Conservation (phyloP, 37 sponge, comb jelly and placozoan genomes). For the Cliona cf. orientalis region DNA sequence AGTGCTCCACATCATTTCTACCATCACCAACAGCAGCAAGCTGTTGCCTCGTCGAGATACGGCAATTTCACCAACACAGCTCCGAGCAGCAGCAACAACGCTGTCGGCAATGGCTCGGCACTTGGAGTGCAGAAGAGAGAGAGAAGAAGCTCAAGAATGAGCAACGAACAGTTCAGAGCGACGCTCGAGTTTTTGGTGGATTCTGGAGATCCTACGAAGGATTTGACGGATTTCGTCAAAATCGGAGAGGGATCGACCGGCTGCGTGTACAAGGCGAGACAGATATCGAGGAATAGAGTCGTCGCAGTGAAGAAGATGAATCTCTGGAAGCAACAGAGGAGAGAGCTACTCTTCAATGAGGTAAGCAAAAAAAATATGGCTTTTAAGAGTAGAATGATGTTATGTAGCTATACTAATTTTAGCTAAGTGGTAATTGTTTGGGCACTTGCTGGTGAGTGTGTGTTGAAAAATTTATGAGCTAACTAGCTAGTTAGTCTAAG, state of each 20-base stretch:
- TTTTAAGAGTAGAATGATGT: too few relatives aligned
- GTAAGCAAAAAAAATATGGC: slow-evolving; percentile 36
- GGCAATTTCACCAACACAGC: not conserved
- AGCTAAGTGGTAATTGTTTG: not conserved
- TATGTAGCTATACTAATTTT: not conserved
- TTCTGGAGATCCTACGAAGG: slow-evolving; percentile 38
- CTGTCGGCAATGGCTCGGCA: too few relatives aligned
- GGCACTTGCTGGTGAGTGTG: not conserved
- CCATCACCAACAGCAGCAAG: not conserved
- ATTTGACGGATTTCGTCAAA: slow-evolving; percentile 46
- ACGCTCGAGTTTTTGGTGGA: slow-evolving; percentile 50
- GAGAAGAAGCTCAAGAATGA: slow-evolving; percentile 19
- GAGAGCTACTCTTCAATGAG: slow-evolving; percentile 96
- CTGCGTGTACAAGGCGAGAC: slow-evolving; percentile 73
- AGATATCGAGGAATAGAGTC: slow-evolving; percentile 23
- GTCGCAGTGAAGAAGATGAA: slow-evolving; percentile 97
- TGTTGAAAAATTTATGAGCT: too few relatives aligned
- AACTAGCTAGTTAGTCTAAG: too few relatives aligned
- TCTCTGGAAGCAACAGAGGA: slow-evolving; percentile 86
- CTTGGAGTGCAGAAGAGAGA: not conserved
- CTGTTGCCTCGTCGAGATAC: not conserved
- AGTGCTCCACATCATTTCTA: too few relatives aligned
- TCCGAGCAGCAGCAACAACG: not conserved
- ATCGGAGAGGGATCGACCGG: slow-evolving; percentile 93
- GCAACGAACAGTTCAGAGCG: slow-evolving; percentile 47